Evolutionary conservation across 2,888 invertebrate species (phyloP).

Genomic region (Abrostola triplasia): DNA sequence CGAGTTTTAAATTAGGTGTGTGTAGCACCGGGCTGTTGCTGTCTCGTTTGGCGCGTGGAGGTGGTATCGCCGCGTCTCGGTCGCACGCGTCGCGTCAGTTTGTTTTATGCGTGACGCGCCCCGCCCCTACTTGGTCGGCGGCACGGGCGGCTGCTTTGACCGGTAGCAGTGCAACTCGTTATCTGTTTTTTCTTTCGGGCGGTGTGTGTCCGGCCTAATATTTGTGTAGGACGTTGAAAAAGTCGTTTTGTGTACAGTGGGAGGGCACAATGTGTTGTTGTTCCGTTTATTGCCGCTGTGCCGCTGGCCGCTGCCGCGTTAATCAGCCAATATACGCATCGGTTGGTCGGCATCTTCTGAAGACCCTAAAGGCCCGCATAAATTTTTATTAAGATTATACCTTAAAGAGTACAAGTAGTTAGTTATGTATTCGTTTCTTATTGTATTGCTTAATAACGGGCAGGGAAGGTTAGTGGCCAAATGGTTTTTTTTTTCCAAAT

Average conservation of each 20-base stretch:
- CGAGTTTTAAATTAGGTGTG: constrained; percentile 85
- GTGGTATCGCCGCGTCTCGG: constrained; percentile 65
- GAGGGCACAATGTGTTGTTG: constrained; percentile 69
- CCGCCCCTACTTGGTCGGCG: constrained; percentile 79
- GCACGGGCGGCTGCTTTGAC: constrained; percentile 80
- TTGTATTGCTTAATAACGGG: background rate
- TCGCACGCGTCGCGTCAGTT: constrained; percentile 78
- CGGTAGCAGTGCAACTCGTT: constrained; percentile 85
- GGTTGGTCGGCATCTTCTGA: constrained; percentile 36
- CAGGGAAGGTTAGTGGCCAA: background rate
- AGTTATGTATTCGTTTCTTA: background rate
- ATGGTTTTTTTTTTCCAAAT: background rate
- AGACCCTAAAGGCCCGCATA: constrained; percentile 5
- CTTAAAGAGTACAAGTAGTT: background rate
- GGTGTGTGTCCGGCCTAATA: constrained; percentile 84
- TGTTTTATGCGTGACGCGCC: constrained; percentile 88
- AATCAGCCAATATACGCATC: constrained; percentile 48
- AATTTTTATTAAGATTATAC: constrained; percentile 9
- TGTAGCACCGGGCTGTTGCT: constrained; percentile 74
- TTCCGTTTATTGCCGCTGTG: constrained; percentile 71
- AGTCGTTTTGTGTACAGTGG: constrained; percentile 80
- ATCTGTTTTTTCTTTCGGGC: constrained; percentile 80
- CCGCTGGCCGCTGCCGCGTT: constrained; percentile 49
- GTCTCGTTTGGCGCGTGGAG: constrained; percentile 60
- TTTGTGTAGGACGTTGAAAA: constrained; percentile 82